A percentile compares a stretch with the other conserved stretches of the same genome.
These are phyloP conservation scores for Bagarius yarrelli DNA, from an alignment of 2,113 vertebrate genomes.

Conservation along the genomic window DNA sequence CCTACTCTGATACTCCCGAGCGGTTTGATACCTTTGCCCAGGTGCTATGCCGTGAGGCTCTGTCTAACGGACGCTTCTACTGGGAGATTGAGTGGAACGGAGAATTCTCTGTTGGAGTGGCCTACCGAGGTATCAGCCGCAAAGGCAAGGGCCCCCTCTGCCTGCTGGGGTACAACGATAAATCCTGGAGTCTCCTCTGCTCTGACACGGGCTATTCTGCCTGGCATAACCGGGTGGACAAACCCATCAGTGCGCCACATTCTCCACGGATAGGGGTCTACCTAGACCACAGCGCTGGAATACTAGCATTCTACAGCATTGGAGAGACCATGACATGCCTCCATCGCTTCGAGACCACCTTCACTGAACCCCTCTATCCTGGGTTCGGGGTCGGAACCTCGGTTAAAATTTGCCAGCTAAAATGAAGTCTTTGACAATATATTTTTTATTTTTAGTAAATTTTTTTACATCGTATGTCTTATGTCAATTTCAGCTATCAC, in stretches of 20 bases:
- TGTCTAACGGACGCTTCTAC: conserved; percentile 79
- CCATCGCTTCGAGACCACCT: conserved; percentile 79
- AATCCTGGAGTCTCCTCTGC: conserved; percentile 91
- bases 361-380: conserved; percentile 78
- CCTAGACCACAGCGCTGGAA: conserved; percentile 77
- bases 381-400: conserved; percentile 88
- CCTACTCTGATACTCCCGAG: conserved; percentile 63
- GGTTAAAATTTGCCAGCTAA: conserved; percentile 75
- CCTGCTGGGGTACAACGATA: conserved; percentile 83
- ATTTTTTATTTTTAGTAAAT: conserved; percentile 4
- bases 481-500: conserved; percentile 23
- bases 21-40: conserved; percentile 87
- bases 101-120: conserved; percentile 82
- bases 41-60: conserved; percentile 80
- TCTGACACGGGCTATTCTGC: conserved; percentile 83
- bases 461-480: conserved; percentile 23
- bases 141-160: conserved; percentile 76
- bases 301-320: conserved; percentile 85
- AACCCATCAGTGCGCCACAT: conserved; percentile 67
- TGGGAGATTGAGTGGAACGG: conserved; percentile 87
- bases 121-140: conserved; percentile 76
- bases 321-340: conserved; percentile 73
- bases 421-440: conserved; percentile 56
- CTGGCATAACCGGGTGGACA: conserved; percentile 81
- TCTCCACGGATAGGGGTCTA: conserved; percentile 81